A percentile compares a stretch with the other conserved stretches of the same genome.
Evolutionary conservation across 2,888 invertebrate genomes (phyloP).

Genomic region (Caenorhabditis parvicauda): DNA sequence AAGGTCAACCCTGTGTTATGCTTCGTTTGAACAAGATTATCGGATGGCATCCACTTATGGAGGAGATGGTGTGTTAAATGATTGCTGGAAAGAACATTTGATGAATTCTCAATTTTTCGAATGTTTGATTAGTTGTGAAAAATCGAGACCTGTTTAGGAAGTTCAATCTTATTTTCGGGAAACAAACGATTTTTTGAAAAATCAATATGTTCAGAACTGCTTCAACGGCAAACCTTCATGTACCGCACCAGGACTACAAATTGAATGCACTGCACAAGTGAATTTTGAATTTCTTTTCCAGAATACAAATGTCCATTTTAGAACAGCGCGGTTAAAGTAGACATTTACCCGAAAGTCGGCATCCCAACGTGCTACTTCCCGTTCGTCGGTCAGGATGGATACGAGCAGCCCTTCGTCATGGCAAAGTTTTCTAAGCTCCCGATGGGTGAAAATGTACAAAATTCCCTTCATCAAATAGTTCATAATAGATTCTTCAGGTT

Average conservation of each 20-base stretch:
- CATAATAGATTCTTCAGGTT: slow-evolving; percentile 3
- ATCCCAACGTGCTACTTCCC: slow-evolving; percentile 24
- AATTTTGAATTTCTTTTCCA: neutral
- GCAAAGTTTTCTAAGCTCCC: slow-evolving; percentile 20
- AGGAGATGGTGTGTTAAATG: no score
- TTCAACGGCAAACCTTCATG: no score
- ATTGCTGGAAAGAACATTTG: slow-evolving; percentile 17
- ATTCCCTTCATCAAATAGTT: neutral
- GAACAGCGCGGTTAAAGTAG: slow-evolving; percentile 17
- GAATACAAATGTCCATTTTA: neutral
- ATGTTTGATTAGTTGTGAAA: no score
- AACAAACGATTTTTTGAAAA: no score
- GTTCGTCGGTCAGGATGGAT: slow-evolving; percentile 16
- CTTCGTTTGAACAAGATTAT: slow-evolving; percentile 24
- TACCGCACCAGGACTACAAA: no score
- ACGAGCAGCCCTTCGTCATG: slow-evolving; percentile 29
- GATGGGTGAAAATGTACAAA: slow-evolving; percentile 7
- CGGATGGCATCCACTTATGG: slow-evolving; percentile 1
- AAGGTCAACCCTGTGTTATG: slow-evolving; percentile 30
- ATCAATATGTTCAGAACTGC: no score
- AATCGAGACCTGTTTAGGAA: no score
- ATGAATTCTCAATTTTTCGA: slow-evolving; percentile 14
- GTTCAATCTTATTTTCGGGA: no score
- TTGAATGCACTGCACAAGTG: slow-evolving; percentile 5
- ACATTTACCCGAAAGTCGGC: slow-evolving; percentile 19